These are phyloP conservation scores for Psittacara wagleri DNA, from an alignment of 2,113 vertebrate species.

Conservation along the genomic window DNA sequence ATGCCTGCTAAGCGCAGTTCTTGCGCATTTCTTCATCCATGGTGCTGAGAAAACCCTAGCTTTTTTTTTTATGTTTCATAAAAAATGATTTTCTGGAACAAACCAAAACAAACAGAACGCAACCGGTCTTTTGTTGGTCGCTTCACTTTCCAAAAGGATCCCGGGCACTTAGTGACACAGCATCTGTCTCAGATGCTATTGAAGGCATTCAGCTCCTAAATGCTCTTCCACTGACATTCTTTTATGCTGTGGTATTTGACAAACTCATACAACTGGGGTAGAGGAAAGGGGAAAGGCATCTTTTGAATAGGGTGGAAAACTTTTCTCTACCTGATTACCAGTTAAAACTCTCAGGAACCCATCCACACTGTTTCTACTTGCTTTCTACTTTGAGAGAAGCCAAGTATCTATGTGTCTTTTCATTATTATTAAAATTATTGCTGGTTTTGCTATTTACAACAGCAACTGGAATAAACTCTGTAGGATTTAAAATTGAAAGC, in stretches of 20 bases:
- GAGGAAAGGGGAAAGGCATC: neutral
- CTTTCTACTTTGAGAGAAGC: neutral
- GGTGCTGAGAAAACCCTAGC: neutral
- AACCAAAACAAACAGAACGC: conserved; percentile 56
- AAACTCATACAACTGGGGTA: neutral
- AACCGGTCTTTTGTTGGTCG: neutral
- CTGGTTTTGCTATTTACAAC: neutral
- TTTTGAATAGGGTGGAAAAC: conserved; percentile 14
- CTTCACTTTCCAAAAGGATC: conserved; percentile 15
- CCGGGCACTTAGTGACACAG: neutral
- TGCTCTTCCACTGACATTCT: neutral
- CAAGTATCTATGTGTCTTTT: neutral
- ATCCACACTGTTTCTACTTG: neutral
- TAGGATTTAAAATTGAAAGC: conserved; percentile 9
- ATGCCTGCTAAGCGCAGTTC: neutral
- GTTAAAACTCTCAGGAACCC: neutral
- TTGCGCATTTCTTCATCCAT: neutral
- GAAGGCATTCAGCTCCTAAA: conserved; percentile 16
- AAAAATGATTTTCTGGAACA: conserved; percentile 45
- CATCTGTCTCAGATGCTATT: conserved; percentile 30
- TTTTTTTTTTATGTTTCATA: neutral
- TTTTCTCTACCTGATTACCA: neutral
- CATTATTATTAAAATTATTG: neutral
- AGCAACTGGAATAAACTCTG: neutral
- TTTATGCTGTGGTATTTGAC: conserved; percentile 41